These are phyloP conservation scores for Craniophora ligustri DNA, from an alignment of 2,888 invertebrate genomes.

Conservation along the genomic window DNA sequence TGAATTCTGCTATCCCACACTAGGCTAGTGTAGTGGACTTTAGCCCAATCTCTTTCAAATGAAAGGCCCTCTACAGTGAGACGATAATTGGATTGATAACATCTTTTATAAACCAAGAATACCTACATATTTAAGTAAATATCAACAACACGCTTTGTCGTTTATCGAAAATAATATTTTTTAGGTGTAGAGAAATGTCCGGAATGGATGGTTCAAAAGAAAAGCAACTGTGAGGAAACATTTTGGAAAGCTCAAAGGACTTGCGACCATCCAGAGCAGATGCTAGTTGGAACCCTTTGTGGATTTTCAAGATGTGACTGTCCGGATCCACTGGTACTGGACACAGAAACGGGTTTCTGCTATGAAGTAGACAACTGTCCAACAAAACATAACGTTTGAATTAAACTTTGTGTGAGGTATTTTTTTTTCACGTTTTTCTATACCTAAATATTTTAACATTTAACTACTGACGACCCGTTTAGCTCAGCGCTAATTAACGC, in stretches of 20 bases:
- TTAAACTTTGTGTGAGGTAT: not conserved
- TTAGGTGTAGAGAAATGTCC: slow-evolving; percentile 73
- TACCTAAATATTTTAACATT: too few species aligned
- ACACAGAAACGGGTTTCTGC: slow-evolving; percentile 71
- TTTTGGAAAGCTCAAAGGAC: slow-evolving; percentile 73
- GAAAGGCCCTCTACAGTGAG: too few species aligned
- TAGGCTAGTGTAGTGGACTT: too few species aligned
- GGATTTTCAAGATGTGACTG: slow-evolving; percentile 77
- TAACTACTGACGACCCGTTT: too few species aligned
- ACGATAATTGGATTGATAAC: too few species aligned
- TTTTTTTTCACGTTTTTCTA: too few species aligned
- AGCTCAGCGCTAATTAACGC: too few species aligned
- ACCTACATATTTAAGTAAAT: too few species aligned
- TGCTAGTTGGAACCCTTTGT: slow-evolving; percentile 68
- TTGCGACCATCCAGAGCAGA: slow-evolving; percentile 68
- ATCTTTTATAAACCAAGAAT: too few species aligned
- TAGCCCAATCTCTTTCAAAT: too few species aligned
- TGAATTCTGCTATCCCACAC: too few species aligned
- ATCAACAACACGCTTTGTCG: too few species aligned
- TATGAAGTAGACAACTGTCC: slow-evolving; percentile 78
- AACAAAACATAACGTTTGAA: slow-evolving; percentile 56
- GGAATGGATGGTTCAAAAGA: slow-evolving; percentile 67
- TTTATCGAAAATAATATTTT: slow-evolving; percentile 14
- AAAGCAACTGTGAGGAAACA: slow-evolving; percentile 62
- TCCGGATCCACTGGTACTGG: slow-evolving; percentile 66